A percentile compares a stretch with the other conserved stretches of the same genome.
phyloP scores from a whole-genome alignment of 1,140 invertebrate genomes.

The Hycleus cichorii region DNA sequence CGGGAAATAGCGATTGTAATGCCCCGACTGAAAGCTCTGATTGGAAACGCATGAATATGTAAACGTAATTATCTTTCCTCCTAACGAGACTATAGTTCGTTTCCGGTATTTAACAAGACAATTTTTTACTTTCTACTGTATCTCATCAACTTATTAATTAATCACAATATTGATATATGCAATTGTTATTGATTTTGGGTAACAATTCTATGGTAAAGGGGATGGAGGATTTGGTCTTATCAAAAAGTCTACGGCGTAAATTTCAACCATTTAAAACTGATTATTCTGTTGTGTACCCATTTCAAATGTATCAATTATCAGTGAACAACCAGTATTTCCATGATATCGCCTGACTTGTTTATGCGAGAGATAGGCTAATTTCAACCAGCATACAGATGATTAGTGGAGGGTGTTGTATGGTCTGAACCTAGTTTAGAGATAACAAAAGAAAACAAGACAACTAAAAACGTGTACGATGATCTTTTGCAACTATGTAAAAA shows the following conservation, averaged over 20 bases:
- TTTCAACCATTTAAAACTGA: neutral
- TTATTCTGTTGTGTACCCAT: slow-evolving; percentile 16
- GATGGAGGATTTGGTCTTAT: no score
- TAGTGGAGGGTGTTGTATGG: slow-evolving; percentile 18
- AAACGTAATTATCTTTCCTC: slow-evolving; percentile 12
- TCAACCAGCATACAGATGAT: slow-evolving; percentile 26
- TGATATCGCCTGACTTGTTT: slow-evolving; percentile 33
- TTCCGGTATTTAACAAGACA: no score
- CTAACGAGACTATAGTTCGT: slow-evolving; percentile 1
- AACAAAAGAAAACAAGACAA: slow-evolving; percentile 9
- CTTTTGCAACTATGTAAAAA: no score
- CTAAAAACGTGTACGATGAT: no score
- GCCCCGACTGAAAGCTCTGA: slow-evolving; percentile 6
- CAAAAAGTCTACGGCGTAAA: no score
- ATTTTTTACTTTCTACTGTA: no score
- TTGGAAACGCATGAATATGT: slow-evolving; percentile 16
- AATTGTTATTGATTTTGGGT: no score
- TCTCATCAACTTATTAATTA: no score
- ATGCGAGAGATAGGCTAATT: slow-evolving; percentile 37
- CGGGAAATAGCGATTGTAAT: neutral
- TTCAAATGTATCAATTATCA: slow-evolving; percentile 33
- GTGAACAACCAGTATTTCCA: slow-evolving; percentile 24
- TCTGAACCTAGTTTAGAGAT: slow-evolving; percentile 1
- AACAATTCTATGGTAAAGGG: no score
- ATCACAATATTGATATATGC: no score